Conservation (phyloP, 2,797 vertebrate genomes). For the Parauchenoglanis punctatus region DNA sequence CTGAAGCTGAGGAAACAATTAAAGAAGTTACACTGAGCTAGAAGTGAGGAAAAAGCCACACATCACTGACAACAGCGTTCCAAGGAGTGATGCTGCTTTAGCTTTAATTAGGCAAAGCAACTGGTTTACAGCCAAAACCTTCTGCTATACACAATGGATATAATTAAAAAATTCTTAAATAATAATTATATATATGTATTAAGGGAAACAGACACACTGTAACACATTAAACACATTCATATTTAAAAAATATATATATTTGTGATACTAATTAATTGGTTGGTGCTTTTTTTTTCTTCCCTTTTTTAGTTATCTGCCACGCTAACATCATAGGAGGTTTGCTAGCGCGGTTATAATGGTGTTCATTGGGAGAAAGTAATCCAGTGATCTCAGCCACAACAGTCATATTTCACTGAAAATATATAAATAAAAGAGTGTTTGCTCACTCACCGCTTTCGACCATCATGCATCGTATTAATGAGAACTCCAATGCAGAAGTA, state of each 20-base stretch:
- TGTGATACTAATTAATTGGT: background rate
- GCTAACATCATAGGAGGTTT: background rate
- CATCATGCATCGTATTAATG: background rate
- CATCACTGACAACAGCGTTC: background rate
- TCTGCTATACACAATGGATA: no score
- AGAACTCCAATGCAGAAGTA: background rate
- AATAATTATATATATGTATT: background rate
- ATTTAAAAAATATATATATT: background rate
- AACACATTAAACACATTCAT: background rate
- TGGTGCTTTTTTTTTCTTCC: background rate
- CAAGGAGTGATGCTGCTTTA: background rate
- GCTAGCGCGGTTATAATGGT: background rate
- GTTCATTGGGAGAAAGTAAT: background rate
- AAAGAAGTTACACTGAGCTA: background rate
- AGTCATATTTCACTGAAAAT: background rate
- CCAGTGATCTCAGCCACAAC: background rate
- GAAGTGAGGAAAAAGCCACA: background rate
- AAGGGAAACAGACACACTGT: background rate
- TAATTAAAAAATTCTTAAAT: no score
- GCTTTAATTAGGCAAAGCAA: background rate
- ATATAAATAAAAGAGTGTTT: background rate
- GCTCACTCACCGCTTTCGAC: background rate
- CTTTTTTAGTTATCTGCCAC: background rate
- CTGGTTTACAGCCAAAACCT: background rate
- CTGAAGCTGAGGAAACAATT: background rate